Conservation (phyloP, 2,113 vertebrate genomes). For the Malaclemys terrapin region DNA sequence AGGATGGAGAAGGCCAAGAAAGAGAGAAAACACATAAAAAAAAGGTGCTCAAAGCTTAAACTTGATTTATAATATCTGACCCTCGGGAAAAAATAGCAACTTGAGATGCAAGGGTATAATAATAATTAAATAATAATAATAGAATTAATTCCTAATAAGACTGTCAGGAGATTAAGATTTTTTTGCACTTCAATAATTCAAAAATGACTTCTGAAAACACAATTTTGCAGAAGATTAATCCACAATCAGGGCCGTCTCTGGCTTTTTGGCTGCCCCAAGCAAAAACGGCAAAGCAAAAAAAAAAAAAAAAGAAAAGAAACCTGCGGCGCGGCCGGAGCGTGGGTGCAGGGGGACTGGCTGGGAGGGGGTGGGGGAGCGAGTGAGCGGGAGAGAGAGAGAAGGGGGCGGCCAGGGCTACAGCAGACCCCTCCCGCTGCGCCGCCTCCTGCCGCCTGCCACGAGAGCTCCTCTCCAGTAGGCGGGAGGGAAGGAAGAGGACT, state of each 20-base stretch:
- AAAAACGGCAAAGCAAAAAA: no score
- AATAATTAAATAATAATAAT: not conserved
- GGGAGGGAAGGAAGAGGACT: no score
- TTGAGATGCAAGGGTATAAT: not conserved
- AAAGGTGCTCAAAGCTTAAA: not conserved
- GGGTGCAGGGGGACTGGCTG: no score
- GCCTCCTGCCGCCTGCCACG: no score
- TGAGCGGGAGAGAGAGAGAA: no score
- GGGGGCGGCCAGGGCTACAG: no score
- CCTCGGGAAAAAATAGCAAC: fast-evolving
- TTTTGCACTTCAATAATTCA: not conserved
- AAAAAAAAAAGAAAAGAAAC: no score
- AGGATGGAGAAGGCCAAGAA: not conserved
- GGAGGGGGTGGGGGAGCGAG: no score
- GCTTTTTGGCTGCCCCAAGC: no score
- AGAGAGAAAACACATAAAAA: not conserved
- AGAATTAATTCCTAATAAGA: not conserved
- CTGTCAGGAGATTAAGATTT: fast-evolving
- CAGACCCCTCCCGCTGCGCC: no score
- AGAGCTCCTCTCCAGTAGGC: no score
- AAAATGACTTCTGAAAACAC: not conserved
- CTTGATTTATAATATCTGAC: not conserved
- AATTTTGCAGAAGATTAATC: not conserved
- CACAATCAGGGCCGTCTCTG: not conserved
- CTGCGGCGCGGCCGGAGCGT: no score